Evolutionary conservation across 1,140 invertebrate genomes (phyloP), one percentile per base, ranked within the genome.

Genomic region (Schlechtendalia chinensis): DNA sequence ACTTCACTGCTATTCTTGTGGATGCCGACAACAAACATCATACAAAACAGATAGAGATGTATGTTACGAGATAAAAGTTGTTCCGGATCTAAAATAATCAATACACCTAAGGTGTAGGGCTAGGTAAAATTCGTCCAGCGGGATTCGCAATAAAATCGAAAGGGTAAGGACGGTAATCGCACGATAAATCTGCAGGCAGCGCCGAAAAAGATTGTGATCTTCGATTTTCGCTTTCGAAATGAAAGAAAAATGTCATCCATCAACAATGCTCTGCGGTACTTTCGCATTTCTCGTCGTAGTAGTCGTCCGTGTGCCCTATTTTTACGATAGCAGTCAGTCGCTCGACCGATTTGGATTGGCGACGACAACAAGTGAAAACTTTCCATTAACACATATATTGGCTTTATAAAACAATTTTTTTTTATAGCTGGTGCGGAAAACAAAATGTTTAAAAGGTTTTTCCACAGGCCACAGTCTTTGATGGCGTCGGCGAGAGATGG

Each of bases 211-310:
- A 69, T 69, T 69, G 65, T 16, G 65, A 47, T 47, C 65, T 69
- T 69, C 39, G 39, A 69, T 39, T 39, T 39, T 69, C 65, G 65
- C n/a, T 69, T 45, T 69, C 12, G 39, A 45, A 69, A 67, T 16
- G 63, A 45, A n/a, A 67, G 63, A 67, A 69, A 69, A 47, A 69
- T n/a, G 32, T 24, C 65, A 69, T 69, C 65, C 39, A 47, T 69
- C 65, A 69, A 69, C 39, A n/a, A 32, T 1, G 19, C 29, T 39
- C 19, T 11, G 14, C 6, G 5, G 32, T 67, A 32, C 22, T 69
- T 67, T 47, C 39, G n/a, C 14, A 47, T 47, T 45, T 69, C 39
- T 69, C 39, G 39, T 69, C 14, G 65, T 8, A 12, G 5, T 17
- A 12, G 5, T 17, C 12, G 63, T 45, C n/a, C 29, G 45, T 1